Base-by-base conservation (phyloP, 1,140 invertebrate species). In the Lethocerus indicus region DNA sequence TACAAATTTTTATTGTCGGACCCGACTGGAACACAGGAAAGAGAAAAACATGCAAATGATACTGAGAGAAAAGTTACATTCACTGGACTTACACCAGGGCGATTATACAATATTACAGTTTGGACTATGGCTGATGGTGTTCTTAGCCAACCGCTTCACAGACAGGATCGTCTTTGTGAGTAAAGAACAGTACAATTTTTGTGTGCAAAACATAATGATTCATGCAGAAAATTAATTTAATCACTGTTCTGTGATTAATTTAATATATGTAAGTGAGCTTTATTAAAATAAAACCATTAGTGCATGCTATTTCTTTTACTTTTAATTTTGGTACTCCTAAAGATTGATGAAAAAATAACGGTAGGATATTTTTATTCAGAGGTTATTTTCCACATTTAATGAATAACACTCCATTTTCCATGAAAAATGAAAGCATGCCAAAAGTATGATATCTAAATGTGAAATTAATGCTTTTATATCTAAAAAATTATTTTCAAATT, bases 81-180 rank as follows among this genome's bases (percentile, higher is more conserved):
- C 63, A 71, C 68, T 16, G 77, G 74, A 32, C 67, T 92, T 2
- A 73, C 78, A 32, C 87, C 88, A 1, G 84, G 84, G 6, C 75
- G 78, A 54, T 66, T 92, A 20, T 92, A 92, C 66, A 89, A 91
- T 67, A 83, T 92, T 46, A 90, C 86, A 24, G 81, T 89, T 51
- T 93, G 88, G 88, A 92, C 88, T 6, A 83, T 92, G 2, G 81
- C 81, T 47, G 77, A 79, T 52, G 79, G 76, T 54, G 82, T 91
- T 6, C 75, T 78, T 49, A 88, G 83, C 63, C 73, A 83, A 62
- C 87, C 89, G 2, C 71, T 91, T 42, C 73, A 83, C 58, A 71
- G 85, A 21, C 85, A 88, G 64, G 84, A 87, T 61, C 69, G 87
- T 46, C 70, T 91, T 40, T 83, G 80, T 83, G 66, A 76, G 71